Evolutionary conservation across 2,113 vertebrate species (phyloP).

Genomic region (Mobula hypostoma): DNA sequence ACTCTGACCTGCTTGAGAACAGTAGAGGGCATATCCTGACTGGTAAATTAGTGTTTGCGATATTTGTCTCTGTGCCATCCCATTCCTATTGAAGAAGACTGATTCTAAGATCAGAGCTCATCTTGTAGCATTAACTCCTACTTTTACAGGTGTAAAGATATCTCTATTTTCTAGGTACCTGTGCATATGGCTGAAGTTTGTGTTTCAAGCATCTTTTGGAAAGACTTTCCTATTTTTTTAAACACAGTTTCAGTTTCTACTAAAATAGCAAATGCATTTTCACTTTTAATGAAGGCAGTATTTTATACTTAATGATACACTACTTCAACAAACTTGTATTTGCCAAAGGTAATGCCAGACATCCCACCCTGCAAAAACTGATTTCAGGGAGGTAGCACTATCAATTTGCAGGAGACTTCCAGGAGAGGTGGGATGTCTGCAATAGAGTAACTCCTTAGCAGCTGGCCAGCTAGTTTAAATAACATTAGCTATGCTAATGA

Average conservation of each 20-base stretch:
- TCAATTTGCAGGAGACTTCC: no score
- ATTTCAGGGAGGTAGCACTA: no score
- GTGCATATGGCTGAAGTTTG: neutral
- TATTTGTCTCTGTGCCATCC: neutral
- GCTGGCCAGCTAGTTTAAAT: no score
- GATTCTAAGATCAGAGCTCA: neutral
- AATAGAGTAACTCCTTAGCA: no score
- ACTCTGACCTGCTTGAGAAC: neutral
- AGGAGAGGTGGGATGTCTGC: no score
- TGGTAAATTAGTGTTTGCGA: neutral
- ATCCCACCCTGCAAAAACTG: no score
- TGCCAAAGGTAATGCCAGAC: neutral
- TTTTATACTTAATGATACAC: conserved; percentile 18
- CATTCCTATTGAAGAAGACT: neutral
- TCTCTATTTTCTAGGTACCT: no score
- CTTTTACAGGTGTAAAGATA: neutral
- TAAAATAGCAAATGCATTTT: neutral
- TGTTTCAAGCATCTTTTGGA: neutral
- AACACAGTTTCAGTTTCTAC: neutral
- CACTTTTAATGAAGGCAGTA: neutral
- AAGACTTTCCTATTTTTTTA: no score
- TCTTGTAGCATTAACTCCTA: neutral
- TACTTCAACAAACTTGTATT: conserved; percentile 14
- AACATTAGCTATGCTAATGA: no score
- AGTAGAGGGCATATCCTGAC: neutral